Evolutionary conservation across 2,113 vertebrate genomes (phyloP), one percentile per base, ranked within the genome.

Genomic region (Eira barbara): DNA sequence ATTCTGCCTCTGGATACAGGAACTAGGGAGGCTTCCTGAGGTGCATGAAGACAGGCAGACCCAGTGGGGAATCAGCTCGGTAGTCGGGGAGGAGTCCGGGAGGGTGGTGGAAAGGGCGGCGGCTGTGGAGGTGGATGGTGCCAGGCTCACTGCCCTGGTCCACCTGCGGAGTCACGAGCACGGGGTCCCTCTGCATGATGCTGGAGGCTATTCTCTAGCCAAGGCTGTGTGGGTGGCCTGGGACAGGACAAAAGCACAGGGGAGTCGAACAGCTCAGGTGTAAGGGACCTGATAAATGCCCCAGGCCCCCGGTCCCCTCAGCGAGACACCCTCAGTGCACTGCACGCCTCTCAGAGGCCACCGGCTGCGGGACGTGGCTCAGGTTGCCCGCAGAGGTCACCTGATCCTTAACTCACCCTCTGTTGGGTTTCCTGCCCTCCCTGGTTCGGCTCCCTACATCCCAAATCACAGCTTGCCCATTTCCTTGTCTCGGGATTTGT

Each of bases 361-460:
- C 11, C n/a, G 2, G 6, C 14, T 0, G 0, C 0, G 0, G n/a
- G 42, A 21, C 0, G 0, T 2, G 7, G 21, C 20, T 21, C 52
- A 7, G 3, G 61, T 3, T 49, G 36, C 39, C 9, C 23, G 8
- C 7, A 2, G 12, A 29, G 91, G 27, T 15, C n/a, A 34, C 39
- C 63, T 49, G 49, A 0, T 20, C 63, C 25, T 7, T 7, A 31
- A 11, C 18, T 45, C 45, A 0, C 14, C 3, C 21, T 8, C 39
- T 7, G 57, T 3, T 59, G 67, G 29, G 20, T 57, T 25, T 65
- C 20, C 71, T 39, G 15, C 14, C 25, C 36, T 39, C n/a, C 39
- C 21, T 67, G n/a, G 25, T n/a, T 85, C 6, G 3, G 13, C 25
- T 74, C 36, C 13, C 10, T 5, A 2, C 2, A n/a, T 78, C 36